These are phyloP conservation scores for Drosophila borealis DNA, from an alignment of 2,888 invertebrate species.

Conservation along the genomic window DNA sequence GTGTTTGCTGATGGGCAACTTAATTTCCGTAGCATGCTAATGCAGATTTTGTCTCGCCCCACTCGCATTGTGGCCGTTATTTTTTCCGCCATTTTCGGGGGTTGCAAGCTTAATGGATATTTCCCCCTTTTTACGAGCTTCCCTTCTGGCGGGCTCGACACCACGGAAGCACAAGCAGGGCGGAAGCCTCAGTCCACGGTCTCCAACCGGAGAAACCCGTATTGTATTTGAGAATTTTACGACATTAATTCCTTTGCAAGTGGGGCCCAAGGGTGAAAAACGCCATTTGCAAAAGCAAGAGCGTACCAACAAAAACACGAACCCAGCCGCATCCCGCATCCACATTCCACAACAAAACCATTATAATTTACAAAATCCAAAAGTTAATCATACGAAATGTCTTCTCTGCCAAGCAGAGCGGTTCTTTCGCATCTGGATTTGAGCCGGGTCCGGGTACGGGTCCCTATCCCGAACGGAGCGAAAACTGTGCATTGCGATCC, in stretches of 20 bases:
- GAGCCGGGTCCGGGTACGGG: background rate
- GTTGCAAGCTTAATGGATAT: constrained; percentile 68
- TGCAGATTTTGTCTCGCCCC: constrained; percentile 58
- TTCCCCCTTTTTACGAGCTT: constrained; percentile 69
- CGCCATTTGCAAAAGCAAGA: constrained; percentile 64
- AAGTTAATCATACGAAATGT: constrained; percentile 74
- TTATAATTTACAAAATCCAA: constrained; percentile 77
- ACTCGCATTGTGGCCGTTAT: constrained; percentile 15
- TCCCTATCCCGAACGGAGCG: constrained; percentile 12
- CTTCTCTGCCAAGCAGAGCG: constrained; percentile 23
- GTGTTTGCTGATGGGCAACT: constrained; percentile 60
- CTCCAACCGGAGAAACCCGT: constrained; percentile 50
- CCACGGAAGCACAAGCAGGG: constrained; percentile 45
- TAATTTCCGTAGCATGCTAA: constrained; percentile 72
- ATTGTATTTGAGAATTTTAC: constrained; percentile 67
- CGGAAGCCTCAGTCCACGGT: constrained; percentile 33
- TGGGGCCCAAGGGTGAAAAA: constrained; percentile 47
- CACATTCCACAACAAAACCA: constrained; percentile 43
- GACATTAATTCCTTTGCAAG: constrained; percentile 75
- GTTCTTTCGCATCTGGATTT: constrained; percentile 12
- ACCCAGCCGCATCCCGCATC: constrained; percentile 8
- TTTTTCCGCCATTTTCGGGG: constrained; percentile 55
- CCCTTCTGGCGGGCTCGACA: constrained; percentile 31
- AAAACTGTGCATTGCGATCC: constrained; percentile 57
- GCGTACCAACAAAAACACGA: constrained; percentile 22